Conservation (phyloP, 2,113 vertebrate genomes). For the Pedetes capensis region DNA sequence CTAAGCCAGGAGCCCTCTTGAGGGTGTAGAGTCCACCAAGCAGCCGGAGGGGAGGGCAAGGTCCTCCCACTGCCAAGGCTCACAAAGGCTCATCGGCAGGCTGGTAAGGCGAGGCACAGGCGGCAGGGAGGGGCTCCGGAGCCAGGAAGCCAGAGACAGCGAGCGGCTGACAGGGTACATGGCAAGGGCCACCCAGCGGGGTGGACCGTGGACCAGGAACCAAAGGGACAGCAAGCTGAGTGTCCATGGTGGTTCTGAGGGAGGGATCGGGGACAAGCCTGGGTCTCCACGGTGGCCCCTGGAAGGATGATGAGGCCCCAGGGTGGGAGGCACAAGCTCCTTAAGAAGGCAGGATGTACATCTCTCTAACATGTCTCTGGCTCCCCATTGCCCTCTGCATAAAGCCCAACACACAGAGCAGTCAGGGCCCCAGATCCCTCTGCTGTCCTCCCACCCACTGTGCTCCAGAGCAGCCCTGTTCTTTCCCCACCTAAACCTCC, state of each 20-base stretch:
- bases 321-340: rapidly evolving
- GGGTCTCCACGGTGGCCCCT: not conserved
- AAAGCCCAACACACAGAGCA: not conserved
- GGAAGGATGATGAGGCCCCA: rapidly evolving
- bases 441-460: rapidly evolving
- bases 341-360: rapidly evolving
- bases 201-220: not conserved
- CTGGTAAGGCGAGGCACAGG: rapidly evolving
- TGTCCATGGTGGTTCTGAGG: no score
- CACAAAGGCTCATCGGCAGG: not conserved
- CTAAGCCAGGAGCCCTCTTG: no score
- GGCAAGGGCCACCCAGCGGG: rapidly evolving
- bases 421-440: rapidly evolving
- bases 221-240: rapidly evolving
- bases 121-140: not conserved
- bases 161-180: rapidly evolving
- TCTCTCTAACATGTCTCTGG: rapidly evolving
- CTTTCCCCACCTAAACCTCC: rapidly evolving
- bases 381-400: not conserved
- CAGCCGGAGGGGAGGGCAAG: not conserved
- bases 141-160: not conserved
- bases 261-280: rapidly evolving
- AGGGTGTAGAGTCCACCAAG: rapidly evolving
- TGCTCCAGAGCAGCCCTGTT: rapidly evolving
- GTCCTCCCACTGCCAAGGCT: not conserved